Evolutionary conservation across 2,888 invertebrate species (phyloP).

Genomic region (Leptinotarsa peninsularis): DNA sequence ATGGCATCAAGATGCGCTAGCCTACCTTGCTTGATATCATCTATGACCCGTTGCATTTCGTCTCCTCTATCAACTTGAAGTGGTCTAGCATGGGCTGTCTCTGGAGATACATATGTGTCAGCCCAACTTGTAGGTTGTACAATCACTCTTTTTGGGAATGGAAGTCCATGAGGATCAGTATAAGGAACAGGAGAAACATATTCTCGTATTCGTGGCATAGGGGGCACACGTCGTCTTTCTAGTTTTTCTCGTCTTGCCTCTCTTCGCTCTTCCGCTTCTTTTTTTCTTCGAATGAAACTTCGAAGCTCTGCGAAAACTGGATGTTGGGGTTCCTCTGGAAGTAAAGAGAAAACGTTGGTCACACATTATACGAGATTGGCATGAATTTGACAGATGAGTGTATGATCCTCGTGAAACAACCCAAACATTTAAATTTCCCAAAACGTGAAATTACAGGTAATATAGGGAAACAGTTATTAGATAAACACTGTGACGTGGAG

Average conservation of each 20-base stretch:
- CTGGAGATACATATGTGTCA: not conserved
- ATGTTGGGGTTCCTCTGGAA: too few relatives aligned
- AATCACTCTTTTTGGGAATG: not conserved
- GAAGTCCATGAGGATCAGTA: not conserved
- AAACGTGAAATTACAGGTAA: not conserved
- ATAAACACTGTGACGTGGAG: too few relatives aligned
- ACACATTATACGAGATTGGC: too few relatives aligned
- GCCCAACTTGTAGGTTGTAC: not conserved
- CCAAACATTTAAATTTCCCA: too few relatives aligned
- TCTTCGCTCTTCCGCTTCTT: not conserved
- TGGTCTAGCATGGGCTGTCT: not conserved
- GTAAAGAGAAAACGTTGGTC: too few relatives aligned
- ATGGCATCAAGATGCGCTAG: conserved; percentile 2
- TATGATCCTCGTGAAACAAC: too few relatives aligned
- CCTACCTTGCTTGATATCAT: not conserved
- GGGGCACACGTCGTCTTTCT: not conserved
- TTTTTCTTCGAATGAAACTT: not conserved
- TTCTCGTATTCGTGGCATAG: conserved; percentile 10
- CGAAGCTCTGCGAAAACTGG: too few relatives aligned
- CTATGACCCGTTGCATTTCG: not conserved
- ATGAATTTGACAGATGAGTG: too few relatives aligned
- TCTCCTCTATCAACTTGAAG: not conserved
- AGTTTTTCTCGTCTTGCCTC: not conserved
- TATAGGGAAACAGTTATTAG: too few relatives aligned
- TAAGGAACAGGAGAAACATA: conserved; percentile 1